These are phyloP conservation scores for Napeogenes sylphis DNA, from an alignment of 2,888 invertebrate species.

Conservation along the genomic window DNA sequence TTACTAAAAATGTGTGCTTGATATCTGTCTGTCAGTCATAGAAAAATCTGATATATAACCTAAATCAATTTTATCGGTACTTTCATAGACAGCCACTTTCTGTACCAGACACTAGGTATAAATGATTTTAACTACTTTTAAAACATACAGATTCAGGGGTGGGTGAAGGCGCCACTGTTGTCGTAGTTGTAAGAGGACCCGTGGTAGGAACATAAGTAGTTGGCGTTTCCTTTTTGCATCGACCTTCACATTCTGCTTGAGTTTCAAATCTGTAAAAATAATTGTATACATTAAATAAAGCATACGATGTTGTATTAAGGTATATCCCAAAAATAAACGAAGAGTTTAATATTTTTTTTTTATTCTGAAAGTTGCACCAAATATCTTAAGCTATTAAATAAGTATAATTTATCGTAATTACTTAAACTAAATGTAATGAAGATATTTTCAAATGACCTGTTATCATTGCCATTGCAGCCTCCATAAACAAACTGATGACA, in stretches of 20 bases:
- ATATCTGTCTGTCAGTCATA: background rate
- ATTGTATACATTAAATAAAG: conserved; percentile 35
- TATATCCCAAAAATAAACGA: no score
- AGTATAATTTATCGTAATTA: no score
- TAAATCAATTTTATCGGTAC: no score
- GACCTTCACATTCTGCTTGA: conserved; percentile 75
- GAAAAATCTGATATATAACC: no score
- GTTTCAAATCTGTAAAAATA: conserved; percentile 77
- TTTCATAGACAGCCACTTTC: no score
- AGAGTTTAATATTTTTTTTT: no score
- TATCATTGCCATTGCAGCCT: conserved; percentile 94
- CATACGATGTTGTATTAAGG: background rate
- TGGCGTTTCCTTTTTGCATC: conserved; percentile 57
- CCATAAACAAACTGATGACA: conserved; percentile 92
- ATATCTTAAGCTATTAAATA: no score
- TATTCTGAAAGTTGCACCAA: no score
- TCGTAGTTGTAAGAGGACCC: conserved; percentile 13
- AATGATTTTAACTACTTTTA: no score
- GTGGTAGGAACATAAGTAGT: conserved; percentile 20
- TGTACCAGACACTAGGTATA: no score
- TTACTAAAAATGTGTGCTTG: no score
- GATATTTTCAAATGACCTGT: conserved; percentile 80
- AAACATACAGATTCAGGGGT: background rate
- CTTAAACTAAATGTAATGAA: no score
- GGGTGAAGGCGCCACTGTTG: conserved; percentile 17